Base-by-base conservation (phyloP, 2,888 invertebrate genomes). In the Leptogaster cylindrica region DNA sequence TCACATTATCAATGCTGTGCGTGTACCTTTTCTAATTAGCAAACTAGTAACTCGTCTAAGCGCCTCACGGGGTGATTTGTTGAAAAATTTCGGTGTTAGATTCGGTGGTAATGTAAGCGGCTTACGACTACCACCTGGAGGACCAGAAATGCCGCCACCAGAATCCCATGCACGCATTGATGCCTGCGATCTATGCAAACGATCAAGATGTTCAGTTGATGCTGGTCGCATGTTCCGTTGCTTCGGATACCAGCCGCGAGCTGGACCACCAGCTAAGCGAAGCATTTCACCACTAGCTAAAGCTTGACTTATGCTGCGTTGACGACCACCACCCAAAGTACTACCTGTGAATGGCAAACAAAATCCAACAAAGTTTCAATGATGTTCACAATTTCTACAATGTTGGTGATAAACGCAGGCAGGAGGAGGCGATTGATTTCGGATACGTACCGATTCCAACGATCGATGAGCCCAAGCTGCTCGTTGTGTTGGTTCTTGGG, bases 71-170 rank as follows among this genome's bases (percentile, higher is more conserved):
- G 92, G 92, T 72, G 92, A 92, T 82, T 91, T 90, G 79, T 93
- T 91, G 84, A 93, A 90, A 85, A 93, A 93, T 82, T 92, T 92
- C 75, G 93, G 93, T 72, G 92, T 92, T 77, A 93, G 84, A 84
- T 93, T 93, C 68, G 93, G 93, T 65, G 93, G 93, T 76, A 93
- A 84, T n/a, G 93, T 93, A 72, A 92, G 84, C 3, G 93, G 93
- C 77, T 93, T 93, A 76, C 92, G 85, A 14, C 76, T 83, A 73
- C 83, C 85, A 71, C 83, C 85, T 76, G 76, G n/a, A n/a, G n/a
- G 87, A 75, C 71, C 84, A n/a, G 77, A 73, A 76, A 78, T 78
- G 16, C 77, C 78, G 83, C 83, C 84, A 83, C 1, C 83, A 69
- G 77, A 77, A 83, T 83, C 73, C 79, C 81, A 79, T 81, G 86